These are phyloP conservation scores for Eulemur rubriventer DNA, from an alignment of 2,797 vertebrate species.

Conservation along the genomic window DNA sequence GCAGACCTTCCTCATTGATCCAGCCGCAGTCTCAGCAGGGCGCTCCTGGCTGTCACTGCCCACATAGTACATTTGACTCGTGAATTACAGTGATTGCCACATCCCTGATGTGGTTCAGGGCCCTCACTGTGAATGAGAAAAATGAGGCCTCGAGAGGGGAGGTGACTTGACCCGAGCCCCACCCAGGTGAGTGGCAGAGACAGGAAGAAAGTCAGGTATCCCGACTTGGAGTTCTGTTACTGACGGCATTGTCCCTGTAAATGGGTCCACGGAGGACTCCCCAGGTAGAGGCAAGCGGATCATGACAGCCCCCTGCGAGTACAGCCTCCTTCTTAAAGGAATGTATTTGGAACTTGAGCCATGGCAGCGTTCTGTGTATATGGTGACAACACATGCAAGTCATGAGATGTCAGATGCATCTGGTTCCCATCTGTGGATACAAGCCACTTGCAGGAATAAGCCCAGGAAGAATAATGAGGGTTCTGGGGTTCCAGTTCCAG, in stretches of 20 bases:
- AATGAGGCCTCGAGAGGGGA: not conserved
- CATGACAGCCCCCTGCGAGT: accelerated
- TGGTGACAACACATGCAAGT: not conserved
- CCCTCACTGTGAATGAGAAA: not conserved
- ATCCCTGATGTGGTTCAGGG: not conserved
- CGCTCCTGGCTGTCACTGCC: not conserved
- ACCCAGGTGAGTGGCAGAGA: not conserved
- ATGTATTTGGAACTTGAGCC: not conserved
- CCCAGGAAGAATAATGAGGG: not conserved
- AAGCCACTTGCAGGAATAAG: not conserved
- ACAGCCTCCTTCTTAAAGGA: not conserved
- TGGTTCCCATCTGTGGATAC: not conserved
- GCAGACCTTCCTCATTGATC: not conserved
- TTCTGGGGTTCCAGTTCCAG: not conserved
- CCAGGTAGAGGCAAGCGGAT: not conserved
- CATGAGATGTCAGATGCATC: not conserved
- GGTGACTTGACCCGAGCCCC: not conserved
- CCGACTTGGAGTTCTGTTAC: not conserved
- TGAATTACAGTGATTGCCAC: no score
- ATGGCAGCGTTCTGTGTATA: not conserved
- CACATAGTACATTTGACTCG: accelerated
- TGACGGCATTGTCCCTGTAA: not conserved
- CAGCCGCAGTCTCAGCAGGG: not conserved
- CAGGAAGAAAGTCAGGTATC: not conserved
- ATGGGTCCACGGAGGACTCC: not conserved